Base-by-base conservation (phyloP, 2,888 invertebrate genomes). In the Mythimna ferrago region DNA sequence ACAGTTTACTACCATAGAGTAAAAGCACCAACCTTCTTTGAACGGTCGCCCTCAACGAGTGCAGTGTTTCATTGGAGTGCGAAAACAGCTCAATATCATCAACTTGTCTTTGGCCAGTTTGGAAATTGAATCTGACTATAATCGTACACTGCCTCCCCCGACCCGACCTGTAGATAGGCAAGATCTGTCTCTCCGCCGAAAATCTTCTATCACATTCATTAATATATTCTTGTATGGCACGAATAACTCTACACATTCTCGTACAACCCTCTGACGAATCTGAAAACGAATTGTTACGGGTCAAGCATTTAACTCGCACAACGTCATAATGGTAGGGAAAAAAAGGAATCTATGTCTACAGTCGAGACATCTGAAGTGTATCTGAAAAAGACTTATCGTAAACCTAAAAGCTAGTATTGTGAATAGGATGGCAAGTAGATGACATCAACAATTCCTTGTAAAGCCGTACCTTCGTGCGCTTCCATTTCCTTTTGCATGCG, bases 191-290 rank as follows among this genome's bases (percentile, higher is more conserved):
- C 92, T 99, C 99, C 56, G 98, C 98, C 65, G 98, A 97, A 94
- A 98, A 99, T 82, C 98, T 97, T 87, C 97, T 97, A 97, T 99
- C 99, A 96, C 99, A 99, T 95, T 99, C 99, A 88, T 98, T 98
- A 80, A 99, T 97, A 93, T 99, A 99, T 95, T 99, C 99, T 92
- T 98, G 98, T 89, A 99, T 97, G 89, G 99, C 99, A 94, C 98
- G 98, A 94, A 99, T 97, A 71, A 99, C 98, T 85, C 99, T 97
- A 93, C 98, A 98, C 98, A 99, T 99, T 93, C 98, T 94, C 80
- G 95, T 94, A 91, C 96, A 96, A 86, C 89, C 92, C 85, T 94
- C 94, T 11, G 92, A 89, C 70, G 92, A 91, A 89, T 95, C 96
- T 96, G 89, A 72, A 92, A 92, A 75, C 7, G n/a, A 32, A 60